These are phyloP conservation scores for Nymphicus hollandicus DNA, from an alignment of 2,113 vertebrate genomes.

Conservation along the genomic window DNA sequence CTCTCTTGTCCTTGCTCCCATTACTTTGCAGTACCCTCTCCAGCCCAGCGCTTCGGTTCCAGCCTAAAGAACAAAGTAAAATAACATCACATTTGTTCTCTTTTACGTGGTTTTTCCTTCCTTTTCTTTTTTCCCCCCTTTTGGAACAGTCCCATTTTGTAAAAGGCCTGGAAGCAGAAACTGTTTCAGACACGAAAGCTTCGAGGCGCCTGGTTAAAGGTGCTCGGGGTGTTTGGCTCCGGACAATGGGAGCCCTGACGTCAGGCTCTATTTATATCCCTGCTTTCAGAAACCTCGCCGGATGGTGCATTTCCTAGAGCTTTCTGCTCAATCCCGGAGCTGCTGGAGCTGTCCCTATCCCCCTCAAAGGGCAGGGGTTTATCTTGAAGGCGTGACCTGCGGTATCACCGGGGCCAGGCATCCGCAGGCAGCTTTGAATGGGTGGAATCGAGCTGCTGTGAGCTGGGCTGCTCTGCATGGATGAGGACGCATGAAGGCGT, in stretches of 20 bases:
- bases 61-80: neutral
- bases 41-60: neutral
- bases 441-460: neutral
- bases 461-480: neutral
- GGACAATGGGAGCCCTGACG: constrained; percentile 9
- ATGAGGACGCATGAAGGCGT: neutral
- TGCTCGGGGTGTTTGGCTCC: neutral
- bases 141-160: neutral
- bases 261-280: constrained; percentile 57
- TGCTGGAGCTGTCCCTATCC: neutral
- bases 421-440: neutral
- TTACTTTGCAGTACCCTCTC: constrained; percentile 5
- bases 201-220: neutral
- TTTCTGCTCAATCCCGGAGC: constrained; percentile 8
- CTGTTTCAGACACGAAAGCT: neutral
- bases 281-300: constrained; percentile 18
- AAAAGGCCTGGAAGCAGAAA: constrained; percentile 49
- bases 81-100: neutral
- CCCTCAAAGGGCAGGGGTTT: constrained; percentile 10
- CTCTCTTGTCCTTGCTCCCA: neutral
- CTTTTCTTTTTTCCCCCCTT: neutral
- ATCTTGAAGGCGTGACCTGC: constrained; percentile 24
- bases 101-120: neutral
- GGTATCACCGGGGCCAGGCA: neutral
- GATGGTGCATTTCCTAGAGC: constrained; percentile 29